Evolutionary conservation across 2,888 invertebrate genomes (phyloP).

Genomic region (Ophion obscuratus): DNA sequence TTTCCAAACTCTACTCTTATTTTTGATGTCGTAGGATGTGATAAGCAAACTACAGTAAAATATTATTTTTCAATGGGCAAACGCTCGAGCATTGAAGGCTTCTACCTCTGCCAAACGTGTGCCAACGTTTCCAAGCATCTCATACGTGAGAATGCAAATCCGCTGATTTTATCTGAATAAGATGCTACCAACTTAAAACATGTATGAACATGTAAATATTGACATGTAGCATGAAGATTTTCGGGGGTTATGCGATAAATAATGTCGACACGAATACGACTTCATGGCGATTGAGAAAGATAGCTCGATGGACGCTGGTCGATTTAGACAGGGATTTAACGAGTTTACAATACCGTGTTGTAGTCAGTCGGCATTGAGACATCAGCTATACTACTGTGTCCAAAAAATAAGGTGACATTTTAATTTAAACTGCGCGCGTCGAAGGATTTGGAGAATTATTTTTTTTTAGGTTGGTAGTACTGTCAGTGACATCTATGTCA

Average conservation of each 20-base stretch:
- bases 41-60: too few species aligned
- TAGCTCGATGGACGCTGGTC: conserved; percentile 69
- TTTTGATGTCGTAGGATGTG: too few species aligned
- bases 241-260: conserved; percentile 76
- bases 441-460: too few species aligned
- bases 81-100: neutral
- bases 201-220: conserved; percentile 70
- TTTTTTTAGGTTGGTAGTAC: too few species aligned
- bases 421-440: too few species aligned
- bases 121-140: conserved; percentile 32
- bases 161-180: conserved; percentile 79
- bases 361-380: too few species aligned
- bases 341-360: conserved; percentile 40
- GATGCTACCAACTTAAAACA: conserved; percentile 78
- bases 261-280: conserved; percentile 73
- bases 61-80: too few species aligned
- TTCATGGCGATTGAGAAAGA: conserved; percentile 77
- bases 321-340: conserved; percentile 77
- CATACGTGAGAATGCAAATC: conserved; percentile 63
- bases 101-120: conserved; percentile 29
- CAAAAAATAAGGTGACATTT: too few species aligned
- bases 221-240: conserved; percentile 71
- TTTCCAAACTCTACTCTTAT: too few species aligned
- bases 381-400: too few species aligned
- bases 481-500: too few species aligned